Percentiles rank a stretch among this genome's conserved stretches.
These are phyloP conservation scores for Lepidurus packardi DNA, from an alignment of 1,140 invertebrate genomes.

Conservation along the genomic window DNA sequence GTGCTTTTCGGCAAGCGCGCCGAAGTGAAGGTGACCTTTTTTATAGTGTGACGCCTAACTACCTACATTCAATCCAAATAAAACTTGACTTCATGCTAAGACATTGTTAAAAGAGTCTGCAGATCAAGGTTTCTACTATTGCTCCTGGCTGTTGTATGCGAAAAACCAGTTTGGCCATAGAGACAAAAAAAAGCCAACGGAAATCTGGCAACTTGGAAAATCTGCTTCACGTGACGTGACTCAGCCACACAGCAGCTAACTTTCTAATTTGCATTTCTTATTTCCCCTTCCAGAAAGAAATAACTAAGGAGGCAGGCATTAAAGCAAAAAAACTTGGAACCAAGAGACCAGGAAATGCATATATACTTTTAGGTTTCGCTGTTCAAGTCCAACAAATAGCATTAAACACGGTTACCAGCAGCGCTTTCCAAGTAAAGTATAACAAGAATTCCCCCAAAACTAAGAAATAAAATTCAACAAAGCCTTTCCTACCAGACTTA, in stretches of 20 bases:
- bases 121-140: neutral
- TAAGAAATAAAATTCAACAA: too few species aligned
- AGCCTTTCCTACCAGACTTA: too few species aligned
- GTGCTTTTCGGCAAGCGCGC: slow-evolving; percentile 12
- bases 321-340: neutral
- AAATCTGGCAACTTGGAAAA: neutral
- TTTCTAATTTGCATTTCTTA: neutral
- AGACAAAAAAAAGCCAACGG: neutral
- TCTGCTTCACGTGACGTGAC: neutral
- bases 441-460: too few species aligned
- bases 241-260: neutral
- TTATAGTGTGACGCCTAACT: neutral
- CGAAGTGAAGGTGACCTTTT: neutral
- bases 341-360: neutral
- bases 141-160: neutral
- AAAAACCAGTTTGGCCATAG: neutral
- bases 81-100: neutral
- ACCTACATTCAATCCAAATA: neutral
- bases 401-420: too few species aligned
- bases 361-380: too few species aligned
- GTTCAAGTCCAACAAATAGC: too few species aligned
- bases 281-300: neutral
- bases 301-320: neutral
- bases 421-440: too few species aligned
- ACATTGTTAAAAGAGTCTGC: neutral